Conservation (phyloP, 2,888 invertebrate genomes). For the Lepidochitona cinerea region DNA sequence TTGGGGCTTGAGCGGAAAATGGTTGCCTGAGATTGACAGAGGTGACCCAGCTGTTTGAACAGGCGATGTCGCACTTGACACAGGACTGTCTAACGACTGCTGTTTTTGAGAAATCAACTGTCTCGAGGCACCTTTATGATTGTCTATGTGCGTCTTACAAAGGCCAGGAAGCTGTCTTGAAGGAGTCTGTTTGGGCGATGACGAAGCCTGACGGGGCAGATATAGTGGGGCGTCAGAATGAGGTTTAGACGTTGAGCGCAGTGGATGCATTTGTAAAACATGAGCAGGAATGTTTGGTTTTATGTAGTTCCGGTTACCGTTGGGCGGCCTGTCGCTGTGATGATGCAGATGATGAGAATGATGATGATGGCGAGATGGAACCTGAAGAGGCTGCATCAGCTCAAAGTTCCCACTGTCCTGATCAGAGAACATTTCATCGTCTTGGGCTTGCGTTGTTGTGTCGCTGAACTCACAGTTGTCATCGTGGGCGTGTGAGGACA, state of each 20-base stretch:
- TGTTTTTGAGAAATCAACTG: neutral
- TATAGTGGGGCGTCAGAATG: neutral
- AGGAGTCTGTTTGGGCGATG: too few species aligned
- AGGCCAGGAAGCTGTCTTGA: too few species aligned
- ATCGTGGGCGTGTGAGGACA: slow-evolving; percentile 59
- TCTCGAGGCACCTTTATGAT: too few species aligned
- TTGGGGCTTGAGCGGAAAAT: too few species aligned
- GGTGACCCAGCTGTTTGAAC: too few species aligned
- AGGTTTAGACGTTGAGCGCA: neutral
- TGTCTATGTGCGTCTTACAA: too few species aligned
- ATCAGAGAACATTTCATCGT: slow-evolving; percentile 37
- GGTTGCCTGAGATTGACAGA: too few species aligned
- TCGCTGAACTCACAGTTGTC: slow-evolving; percentile 59
- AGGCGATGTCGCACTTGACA: too few species aligned
- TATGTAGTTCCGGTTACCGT: slow-evolving; percentile 31
- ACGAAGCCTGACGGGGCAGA: neutral
- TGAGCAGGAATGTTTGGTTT: neutral
- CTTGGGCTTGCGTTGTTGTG: slow-evolving; percentile 55
- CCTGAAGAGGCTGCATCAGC: slow-evolving; percentile 3
- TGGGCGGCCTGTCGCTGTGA: slow-evolving; percentile 11
- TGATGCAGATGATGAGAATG: slow-evolving; percentile 5
- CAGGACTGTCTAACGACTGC: too few species aligned
- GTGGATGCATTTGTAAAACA: neutral
- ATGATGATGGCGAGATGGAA: slow-evolving; percentile 7
- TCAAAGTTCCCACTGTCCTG: slow-evolving; percentile 17